Percentiles rank a stretch among this genome's conserved stretches.
Evolutionary conservation across 2,888 invertebrate genomes (phyloP).

Genomic region (Ochlodes sylvanus): DNA sequence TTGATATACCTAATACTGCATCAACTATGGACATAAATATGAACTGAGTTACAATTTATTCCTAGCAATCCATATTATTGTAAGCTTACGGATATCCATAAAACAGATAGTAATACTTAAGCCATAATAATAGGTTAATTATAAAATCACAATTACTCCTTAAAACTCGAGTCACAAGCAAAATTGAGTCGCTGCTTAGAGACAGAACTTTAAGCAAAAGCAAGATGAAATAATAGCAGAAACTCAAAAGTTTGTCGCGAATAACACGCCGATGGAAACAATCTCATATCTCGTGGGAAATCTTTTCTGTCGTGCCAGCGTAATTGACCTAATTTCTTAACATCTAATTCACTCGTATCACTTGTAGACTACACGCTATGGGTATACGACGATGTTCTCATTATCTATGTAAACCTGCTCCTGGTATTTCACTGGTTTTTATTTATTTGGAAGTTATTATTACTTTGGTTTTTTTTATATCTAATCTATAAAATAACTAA

Average conservation of each 20-base stretch:
- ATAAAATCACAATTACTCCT: too few species aligned
- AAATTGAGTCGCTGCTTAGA: neutral
- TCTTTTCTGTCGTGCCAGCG: conserved; percentile 20
- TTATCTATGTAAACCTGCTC: conserved; percentile 6
- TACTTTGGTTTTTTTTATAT: too few species aligned
- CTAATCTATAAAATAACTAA: too few species aligned
- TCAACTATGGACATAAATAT: too few species aligned
- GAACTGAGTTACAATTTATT: too few species aligned
- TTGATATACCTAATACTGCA: too few species aligned
- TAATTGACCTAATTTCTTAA: conserved; percentile 30
- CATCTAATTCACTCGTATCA: conserved; percentile 25
- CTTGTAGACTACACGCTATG: conserved; percentile 5
- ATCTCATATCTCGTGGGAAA: conserved; percentile 27
- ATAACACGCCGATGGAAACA: conserved; percentile 12
- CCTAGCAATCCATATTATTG: too few species aligned
- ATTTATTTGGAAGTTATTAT: too few species aligned
- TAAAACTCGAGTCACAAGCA: neutral
- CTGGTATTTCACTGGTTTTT: neutral
- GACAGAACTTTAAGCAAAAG: neutral
- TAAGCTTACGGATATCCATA: too few species aligned
- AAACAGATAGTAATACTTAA: too few species aligned
- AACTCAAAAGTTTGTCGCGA: conserved; percentile 4
- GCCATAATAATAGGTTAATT: too few species aligned
- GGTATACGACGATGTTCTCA: conserved; percentile 12
- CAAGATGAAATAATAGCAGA: neutral